These are phyloP conservation scores for Rhogogaster chlorosoma DNA, from an alignment of 2,888 invertebrate species.

Conservation along the genomic window DNA sequence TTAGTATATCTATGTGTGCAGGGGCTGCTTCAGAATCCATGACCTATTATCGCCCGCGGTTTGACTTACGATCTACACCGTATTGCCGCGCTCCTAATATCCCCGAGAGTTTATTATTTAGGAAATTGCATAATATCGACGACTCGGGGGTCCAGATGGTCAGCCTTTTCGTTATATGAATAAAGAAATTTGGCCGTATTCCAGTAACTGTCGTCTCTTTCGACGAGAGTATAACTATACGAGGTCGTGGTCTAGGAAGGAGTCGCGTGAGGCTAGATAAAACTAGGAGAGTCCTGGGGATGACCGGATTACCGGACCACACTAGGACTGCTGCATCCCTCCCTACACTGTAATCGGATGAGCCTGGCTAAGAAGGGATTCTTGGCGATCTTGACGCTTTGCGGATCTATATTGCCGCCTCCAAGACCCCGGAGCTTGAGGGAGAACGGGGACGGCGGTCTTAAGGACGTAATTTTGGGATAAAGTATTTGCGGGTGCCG, in stretches of 20 bases:
- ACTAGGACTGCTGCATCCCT: neutral
- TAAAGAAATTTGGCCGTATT: constrained; percentile 36
- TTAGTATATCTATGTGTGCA: neutral
- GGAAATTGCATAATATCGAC: neutral
- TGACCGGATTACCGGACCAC: constrained; percentile 46
- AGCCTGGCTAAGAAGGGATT: constrained; percentile 50
- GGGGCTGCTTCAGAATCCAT: neutral
- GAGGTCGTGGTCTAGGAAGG: neutral
- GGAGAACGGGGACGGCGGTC: constrained; percentile 2
- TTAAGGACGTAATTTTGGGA: constrained; percentile 40
- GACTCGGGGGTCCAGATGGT: neutral
- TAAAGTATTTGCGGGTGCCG: constrained; percentile 15
- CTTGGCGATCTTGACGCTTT: constrained; percentile 46
- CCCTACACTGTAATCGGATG: constrained; percentile 44
- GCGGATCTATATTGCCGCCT: constrained; percentile 42
- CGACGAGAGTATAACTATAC: neutral
- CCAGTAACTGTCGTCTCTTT: neutral
- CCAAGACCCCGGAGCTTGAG: constrained; percentile 16
- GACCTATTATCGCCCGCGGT: neutral
- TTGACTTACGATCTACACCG: neutral
- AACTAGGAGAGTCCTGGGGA: constrained; percentile 25
- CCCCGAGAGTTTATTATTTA: neutral
- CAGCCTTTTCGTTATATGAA: neutral
- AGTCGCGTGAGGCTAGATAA: constrained; percentile 39
- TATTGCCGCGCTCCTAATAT: neutral